Conservation (phyloP, 2,888 invertebrate genomes). For the Lepidocyrtoides sp. region DNA sequence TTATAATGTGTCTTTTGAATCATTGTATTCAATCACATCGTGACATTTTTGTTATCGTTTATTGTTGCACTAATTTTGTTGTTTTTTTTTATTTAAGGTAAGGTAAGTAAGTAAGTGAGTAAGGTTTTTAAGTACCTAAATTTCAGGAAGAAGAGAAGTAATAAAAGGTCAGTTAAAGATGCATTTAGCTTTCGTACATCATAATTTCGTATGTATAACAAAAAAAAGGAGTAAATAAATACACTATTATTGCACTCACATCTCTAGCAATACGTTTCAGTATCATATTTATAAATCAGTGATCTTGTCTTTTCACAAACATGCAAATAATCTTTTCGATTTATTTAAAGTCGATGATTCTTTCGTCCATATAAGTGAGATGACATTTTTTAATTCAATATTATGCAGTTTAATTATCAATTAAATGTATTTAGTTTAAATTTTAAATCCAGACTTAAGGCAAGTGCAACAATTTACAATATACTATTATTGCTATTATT, state of each 20-base stretch:
- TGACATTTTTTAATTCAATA: no score
- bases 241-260: not conserved
- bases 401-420: constrained; percentile 10
- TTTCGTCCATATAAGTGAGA: constrained; percentile 46
- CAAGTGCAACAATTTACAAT: not conserved
- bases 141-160: not conserved
- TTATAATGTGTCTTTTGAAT: not conserved
- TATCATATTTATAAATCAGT: constrained; percentile 14
- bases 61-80: constrained; percentile 31
- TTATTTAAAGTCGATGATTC: not conserved
- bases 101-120: no score
- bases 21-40: not conserved
- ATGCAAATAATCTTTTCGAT: not conserved
- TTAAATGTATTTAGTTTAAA: constrained; percentile 31
- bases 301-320: constrained; percentile 14
- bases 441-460: no score
- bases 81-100: constrained; percentile 13
- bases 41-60: constrained; percentile 7
- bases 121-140: no score
- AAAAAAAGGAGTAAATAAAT: not conserved
- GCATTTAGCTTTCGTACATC: constrained; percentile 53
- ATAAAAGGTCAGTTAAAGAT: constrained; percentile 49
- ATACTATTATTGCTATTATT: not conserved
- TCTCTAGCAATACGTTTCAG: constrained; percentile 1
- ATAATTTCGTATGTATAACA: not conserved